phyloP scores from a whole-genome alignment of 2,113 vertebrate genomes.

The Cryptomyrus ogoouensis region DNA sequence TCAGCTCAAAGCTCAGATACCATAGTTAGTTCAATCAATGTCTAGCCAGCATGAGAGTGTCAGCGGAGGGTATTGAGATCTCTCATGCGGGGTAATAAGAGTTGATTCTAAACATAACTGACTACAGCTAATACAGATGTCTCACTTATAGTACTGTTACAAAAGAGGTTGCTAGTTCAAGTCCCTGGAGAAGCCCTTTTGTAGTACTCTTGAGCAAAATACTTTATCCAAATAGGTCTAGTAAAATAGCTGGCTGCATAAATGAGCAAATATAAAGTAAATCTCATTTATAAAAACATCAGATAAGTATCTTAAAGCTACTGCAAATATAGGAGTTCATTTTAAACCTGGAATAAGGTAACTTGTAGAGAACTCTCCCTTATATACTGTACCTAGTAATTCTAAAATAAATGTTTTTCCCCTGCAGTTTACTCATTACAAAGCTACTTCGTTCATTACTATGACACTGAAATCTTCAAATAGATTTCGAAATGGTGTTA shows the following conservation, averaged over 20 bases:
- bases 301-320: neutral
- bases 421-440: neutral
- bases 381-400: neutral
- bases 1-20: neutral
- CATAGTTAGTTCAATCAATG: neutral
- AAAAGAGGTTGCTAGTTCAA: neutral
- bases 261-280: neutral
- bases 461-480: too few species aligned
- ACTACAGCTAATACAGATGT: neutral
- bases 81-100: neutral
- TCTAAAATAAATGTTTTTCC: neutral
- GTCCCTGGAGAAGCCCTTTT: neutral
- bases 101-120: slow-evolving; percentile 1
- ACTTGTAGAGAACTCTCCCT: neutral
- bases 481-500: neutral
- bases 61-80: neutral
- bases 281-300: neutral
- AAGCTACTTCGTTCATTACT: neutral
- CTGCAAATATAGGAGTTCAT: neutral
- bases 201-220: neutral
- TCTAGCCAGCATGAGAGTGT: neutral
- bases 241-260: neutral
- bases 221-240: neutral
- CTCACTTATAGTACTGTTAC: neutral
- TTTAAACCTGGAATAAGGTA: neutral